Percentiles rank a stretch among this genome's conserved stretches.
Conservation (phyloP, 2,888 invertebrate species). For the Cerastoderma edule region DNA sequence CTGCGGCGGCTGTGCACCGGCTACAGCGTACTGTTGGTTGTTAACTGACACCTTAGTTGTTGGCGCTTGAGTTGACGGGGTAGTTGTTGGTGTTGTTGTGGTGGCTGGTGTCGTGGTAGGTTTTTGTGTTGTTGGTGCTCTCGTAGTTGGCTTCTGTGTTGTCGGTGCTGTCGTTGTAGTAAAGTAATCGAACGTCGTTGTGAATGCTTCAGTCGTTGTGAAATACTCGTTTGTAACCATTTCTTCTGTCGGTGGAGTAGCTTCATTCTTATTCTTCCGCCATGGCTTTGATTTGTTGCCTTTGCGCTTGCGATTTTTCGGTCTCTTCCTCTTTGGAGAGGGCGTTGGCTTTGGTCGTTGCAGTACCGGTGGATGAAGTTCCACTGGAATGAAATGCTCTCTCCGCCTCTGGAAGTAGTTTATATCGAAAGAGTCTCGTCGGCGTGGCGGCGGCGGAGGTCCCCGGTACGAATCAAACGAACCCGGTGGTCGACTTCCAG, state of each 20-base stretch:
- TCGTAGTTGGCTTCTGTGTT: background rate
- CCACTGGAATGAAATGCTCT: constrained; percentile 16
- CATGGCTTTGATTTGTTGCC: too few relatives aligned
- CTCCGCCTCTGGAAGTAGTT: constrained; percentile 5
- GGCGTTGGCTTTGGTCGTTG: background rate
- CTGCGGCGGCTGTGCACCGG: too few relatives aligned
- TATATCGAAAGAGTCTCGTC: background rate
- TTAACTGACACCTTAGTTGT: too few relatives aligned
- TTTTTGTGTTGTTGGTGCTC: background rate
- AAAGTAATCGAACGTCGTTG: background rate
- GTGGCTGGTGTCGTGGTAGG: background rate
- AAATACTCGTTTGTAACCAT: too few relatives aligned
- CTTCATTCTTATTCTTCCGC: too few relatives aligned
- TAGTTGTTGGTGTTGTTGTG: background rate
- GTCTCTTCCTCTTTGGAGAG: too few relatives aligned
- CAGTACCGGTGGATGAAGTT: constrained; percentile 13
- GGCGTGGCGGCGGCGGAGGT: background rate
- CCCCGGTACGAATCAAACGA: too few relatives aligned
- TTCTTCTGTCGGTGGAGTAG: too few relatives aligned
- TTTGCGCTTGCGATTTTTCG: too few relatives aligned
- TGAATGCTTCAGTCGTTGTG: background rate
- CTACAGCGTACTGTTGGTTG: too few relatives aligned
- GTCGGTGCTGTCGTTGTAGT: background rate
- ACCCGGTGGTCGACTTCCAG: background rate
- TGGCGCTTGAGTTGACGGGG: background rate